Conservation (phyloP, 2,888 invertebrate genomes). For the Lingula anatina region DNA sequence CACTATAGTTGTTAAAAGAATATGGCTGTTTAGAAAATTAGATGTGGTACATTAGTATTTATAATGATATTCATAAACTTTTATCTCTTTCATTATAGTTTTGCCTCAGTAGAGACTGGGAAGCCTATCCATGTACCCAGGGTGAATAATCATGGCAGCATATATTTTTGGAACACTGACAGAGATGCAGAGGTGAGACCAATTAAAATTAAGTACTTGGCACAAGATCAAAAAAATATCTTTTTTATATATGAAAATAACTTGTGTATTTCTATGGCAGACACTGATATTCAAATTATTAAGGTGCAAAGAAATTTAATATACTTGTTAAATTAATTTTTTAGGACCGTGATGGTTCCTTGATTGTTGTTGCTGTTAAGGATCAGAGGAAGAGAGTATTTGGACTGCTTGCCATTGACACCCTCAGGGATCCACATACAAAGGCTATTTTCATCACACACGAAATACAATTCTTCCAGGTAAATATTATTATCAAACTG, state of each 20-base stretch:
- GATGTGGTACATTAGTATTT: no score
- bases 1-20: background rate
- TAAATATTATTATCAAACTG: slow-evolving; percentile 13
- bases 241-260: no score
- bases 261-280: background rate
- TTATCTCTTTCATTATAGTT: no score
- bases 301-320: no score
- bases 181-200: slow-evolving; percentile 34
- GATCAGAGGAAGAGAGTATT: slow-evolving; percentile 47
- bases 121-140: slow-evolving; percentile 50
- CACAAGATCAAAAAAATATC: no score
- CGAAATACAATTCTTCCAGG: slow-evolving; percentile 52
- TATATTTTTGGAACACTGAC: slow-evolving; percentile 48
- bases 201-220: no score
- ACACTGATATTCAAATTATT: no score
- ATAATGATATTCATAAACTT: no score
- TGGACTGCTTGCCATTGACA: slow-evolving; percentile 49
- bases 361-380: slow-evolving; percentile 48
- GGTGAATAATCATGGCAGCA: slow-evolving; percentile 46
- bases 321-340: no score
- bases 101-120: slow-evolving; percentile 43
- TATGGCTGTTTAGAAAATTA: no score
- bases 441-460: slow-evolving; percentile 48
- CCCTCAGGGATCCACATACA: slow-evolving; percentile 39
- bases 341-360: slow-evolving; percentile 45